Evolutionary conservation across 2,888 invertebrate genomes (phyloP).

Genomic region (Lycophotia porphyrea): DNA sequence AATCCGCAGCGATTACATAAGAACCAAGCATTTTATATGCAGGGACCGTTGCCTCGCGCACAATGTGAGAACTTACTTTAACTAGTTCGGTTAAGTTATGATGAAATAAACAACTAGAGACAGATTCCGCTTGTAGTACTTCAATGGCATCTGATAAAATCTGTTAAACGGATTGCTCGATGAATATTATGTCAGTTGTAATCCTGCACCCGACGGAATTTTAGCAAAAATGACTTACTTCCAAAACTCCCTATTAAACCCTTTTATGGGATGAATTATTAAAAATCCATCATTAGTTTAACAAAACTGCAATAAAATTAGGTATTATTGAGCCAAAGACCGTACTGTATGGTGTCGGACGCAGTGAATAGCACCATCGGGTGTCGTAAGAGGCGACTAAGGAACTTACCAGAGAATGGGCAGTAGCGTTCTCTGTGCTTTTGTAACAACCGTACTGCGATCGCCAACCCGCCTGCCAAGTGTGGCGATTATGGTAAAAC

Average conservation of each 20-base stretch:
- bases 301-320: not conserved
- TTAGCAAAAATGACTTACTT: not conserved
- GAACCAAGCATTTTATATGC: slow-evolving; percentile 55
- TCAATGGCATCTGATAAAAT: slow-evolving; percentile 26
- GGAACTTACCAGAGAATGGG: too few relatives aligned
- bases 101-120: slow-evolving; percentile 44
- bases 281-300: not conserved
- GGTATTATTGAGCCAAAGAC: not conserved
- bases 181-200: not conserved
- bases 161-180: slow-evolving; percentile 16
- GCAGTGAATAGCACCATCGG: too few relatives aligned
- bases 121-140: not conserved
- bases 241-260: not conserved
- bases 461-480: too few relatives aligned
- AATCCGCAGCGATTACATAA: slow-evolving; percentile 52
- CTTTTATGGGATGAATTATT: not conserved
- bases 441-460: too few relatives aligned
- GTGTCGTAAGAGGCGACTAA: too few relatives aligned
- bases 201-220: not conserved
- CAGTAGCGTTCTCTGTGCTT: too few relatives aligned
- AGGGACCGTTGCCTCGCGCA: slow-evolving; percentile 26
- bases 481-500: too few relatives aligned
- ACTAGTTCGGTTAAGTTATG: slow-evolving; percentile 33
- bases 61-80: slow-evolving; percentile 39
- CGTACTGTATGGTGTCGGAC: too few relatives aligned